Base-by-base conservation (phyloP, 2,888 invertebrate species). In the Julus scanicus region DNA sequence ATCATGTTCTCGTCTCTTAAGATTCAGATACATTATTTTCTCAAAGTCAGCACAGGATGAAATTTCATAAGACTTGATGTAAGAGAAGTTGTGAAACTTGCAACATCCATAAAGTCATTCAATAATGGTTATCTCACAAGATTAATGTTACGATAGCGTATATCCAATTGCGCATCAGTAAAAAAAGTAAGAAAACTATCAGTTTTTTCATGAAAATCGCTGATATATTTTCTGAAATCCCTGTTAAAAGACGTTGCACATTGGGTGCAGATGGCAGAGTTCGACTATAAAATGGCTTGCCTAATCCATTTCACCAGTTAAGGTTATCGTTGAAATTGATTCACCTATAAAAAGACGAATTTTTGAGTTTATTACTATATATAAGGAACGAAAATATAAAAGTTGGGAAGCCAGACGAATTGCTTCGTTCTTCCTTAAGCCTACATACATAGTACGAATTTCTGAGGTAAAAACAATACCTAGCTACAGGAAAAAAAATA, bases 241-340 rank as follows among this genome's bases (percentile, higher is more conserved):
- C 37, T 80, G 71, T 29, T 29, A 71, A 71, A 71, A 9, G 6
- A 11, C 71, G 8, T 8, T 71, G 80, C 13, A 2, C 80, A 13
- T 37, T 6, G 63, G 63, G 80, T 80, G 29, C 37, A 80, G 37
- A 80, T 80, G 80, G 80, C 80, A 37, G 29, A 37, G 80, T 37
- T 37, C 80, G 13, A 11, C 80, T 37, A 29, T 13, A 80, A 80
- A 80, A 80, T 80, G 15, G 80, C 37, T 29, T 37, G 80, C 80
- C 80, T 80, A 80, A 80, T 80, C 80, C 80, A 80, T 80, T 80
- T 80, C 80, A 80, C 80, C 37, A 20, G 80, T 80, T 80, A 80
- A 80, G 20, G 80, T 80, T 80, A 80, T 80, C 80, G 80, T 37
- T 80, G 80, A 29, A 80, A 80, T 80, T 80, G 80, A 80, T 80